Evolutionary conservation across 1,140 invertebrate species (phyloP), one percentile per base, ranked within the genome.

Genomic region (Atopsyche davidsoni): DNA sequence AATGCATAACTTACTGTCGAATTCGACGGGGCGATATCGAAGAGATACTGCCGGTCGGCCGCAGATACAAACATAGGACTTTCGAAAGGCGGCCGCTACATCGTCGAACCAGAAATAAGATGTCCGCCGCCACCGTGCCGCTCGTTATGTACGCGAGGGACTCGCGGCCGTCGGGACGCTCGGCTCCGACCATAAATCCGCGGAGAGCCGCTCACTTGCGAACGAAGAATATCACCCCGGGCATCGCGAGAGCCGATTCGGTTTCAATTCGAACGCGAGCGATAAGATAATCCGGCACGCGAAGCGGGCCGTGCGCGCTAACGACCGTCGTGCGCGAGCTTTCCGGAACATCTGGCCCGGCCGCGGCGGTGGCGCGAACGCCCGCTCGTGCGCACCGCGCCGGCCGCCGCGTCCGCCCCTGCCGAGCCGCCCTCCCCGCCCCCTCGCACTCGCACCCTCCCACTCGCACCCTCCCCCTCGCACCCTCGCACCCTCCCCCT

Each of bases 101-200:
- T 73, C 70, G 69, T 73, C 69, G 68, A 71, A 72, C 68, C 72
- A 68, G 70, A 73, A 72, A 73, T 73, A 73, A 73, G 71, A 73
- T 73, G 70, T 73, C 70, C 69, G 70, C 70, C 70, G 70, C 70
- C 70, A 69, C 70, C 72, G 69, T 70, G 70, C 71, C 70, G 69
- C 69, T 70, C 64, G 50, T 46, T 46, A 45, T 45, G 41, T 49
- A 49, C 43, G 48, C 68, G 65, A 71, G 70, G 68, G 71, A 71
- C 69, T 71, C 68, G 70, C 71, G 68, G 70, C 71, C 67, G 71
- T 67, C 64, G 64, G 66, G 67, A 70, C 67, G 69, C 66, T 67
- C 66, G 32, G 63, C 38, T 18, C 39, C 38, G 35, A 38, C 36
- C 42, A 44, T 45, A 39, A 44, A 51, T 44, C 25, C 43, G 32